Percentiles rank a stretch among this genome's conserved stretches.
These are phyloP conservation scores for Ceriagrion tenellum DNA, from an alignment of 2,888 invertebrate species.

Conservation along the genomic window DNA sequence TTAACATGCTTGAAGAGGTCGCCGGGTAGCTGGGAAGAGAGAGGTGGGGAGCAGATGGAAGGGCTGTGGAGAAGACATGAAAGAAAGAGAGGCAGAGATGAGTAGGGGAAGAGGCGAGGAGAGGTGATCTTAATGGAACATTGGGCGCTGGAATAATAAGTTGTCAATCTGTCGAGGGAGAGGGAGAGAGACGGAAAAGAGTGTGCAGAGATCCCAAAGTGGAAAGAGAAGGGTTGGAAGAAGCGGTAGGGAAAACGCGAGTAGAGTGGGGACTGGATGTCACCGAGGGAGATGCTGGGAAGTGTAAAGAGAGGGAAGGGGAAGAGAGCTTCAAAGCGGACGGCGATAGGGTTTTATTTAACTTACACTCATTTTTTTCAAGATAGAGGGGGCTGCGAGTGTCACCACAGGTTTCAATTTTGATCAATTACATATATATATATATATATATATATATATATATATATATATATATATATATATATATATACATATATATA, in stretches of 20 bases:
- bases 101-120: background rate
- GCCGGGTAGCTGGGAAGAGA: background rate
- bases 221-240: background rate
- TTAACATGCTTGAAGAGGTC: background rate
- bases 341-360: background rate
- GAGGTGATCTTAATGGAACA: slow-evolving; percentile 45
- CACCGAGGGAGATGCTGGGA: background rate
- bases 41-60: background rate
- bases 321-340: background rate
- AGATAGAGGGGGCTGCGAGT: background rate
- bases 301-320: background rate
- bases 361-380: background rate
- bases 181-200: background rate
- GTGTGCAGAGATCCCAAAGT: background rate
- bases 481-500: background rate
- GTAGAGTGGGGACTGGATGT: background rate
- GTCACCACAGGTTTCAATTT: background rate
- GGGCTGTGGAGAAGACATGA: background rate
- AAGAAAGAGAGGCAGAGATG: background rate
- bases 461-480: too few species aligned
- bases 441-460: background rate
- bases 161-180: slow-evolving; percentile 47
- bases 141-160: slow-evolving; percentile 55
- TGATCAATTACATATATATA: background rate
- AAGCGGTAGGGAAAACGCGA: background rate